Percentiles rank a stretch among this genome's conserved stretches.
These are phyloP conservation scores for Nematostella vectensis DNA, from an alignment of 92 coral and sea anemone species.

Conservation along the genomic window DNA sequence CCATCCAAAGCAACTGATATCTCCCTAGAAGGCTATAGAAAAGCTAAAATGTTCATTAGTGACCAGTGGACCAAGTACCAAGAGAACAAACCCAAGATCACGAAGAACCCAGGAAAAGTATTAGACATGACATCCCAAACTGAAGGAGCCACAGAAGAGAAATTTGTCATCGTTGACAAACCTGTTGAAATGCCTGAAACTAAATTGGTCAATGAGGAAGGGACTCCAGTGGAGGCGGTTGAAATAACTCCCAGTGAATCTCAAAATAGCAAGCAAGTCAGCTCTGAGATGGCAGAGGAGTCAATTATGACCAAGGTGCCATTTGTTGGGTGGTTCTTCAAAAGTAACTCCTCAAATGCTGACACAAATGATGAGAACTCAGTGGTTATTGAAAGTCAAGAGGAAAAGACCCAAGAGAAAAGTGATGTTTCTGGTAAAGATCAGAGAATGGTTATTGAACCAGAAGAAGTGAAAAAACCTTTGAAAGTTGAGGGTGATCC, in stretches of 20 bases:
- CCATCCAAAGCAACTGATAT: conserved; percentile 70
- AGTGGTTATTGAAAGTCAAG: conserved; percentile 13
- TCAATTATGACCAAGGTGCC: background rate
- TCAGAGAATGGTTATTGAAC: background rate
- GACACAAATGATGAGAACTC: conserved; percentile 1
- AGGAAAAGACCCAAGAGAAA: conserved; percentile 3
- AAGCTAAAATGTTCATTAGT: conserved; percentile 33
- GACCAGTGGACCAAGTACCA: conserved; percentile 42
- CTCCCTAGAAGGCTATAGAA: conserved; percentile 42
- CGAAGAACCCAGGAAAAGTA: background rate
- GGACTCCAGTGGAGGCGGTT: background rate
- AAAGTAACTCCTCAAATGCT: conserved; percentile 3
- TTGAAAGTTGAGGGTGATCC: conserved; percentile 50
- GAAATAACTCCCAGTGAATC: background rate
- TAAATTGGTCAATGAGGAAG: background rate
- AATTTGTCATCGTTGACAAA: conserved; percentile 3
- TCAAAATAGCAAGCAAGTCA: no score
- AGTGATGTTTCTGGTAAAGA: conserved; percentile 9
- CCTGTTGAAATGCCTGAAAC: background rate
- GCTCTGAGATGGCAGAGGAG: background rate
- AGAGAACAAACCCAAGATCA: conserved; percentile 15
- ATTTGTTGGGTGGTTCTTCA: conserved; percentile 22
- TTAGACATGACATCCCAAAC: conserved; percentile 6
- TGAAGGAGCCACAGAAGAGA: conserved; percentile 10
- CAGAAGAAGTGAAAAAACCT: conserved; percentile 11